Base-by-base conservation (phyloP, 2,888 invertebrate species). In the Drosophila engyochracea region DNA sequence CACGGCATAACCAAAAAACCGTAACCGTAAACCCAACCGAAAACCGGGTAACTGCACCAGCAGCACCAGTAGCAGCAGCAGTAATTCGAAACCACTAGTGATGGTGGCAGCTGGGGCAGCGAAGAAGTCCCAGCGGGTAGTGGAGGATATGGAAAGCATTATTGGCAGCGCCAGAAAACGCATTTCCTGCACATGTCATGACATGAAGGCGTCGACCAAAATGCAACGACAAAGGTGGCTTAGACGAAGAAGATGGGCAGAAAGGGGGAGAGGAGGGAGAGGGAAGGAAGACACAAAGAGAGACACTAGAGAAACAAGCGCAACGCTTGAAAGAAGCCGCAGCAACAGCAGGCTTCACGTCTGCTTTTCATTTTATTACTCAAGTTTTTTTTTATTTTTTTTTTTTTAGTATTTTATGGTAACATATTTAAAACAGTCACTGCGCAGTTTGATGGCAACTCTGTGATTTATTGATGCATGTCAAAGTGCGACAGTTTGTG, bases 181-280 rank as follows among this genome's bases (percentile, higher is more conserved):
- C 86, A 86, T 86, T 86, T 86, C 86, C 86, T 89, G 90, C 90
- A 84, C 87, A 81, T 90, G 86, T 86, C 86, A 90, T 61, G 84
- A 81, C 76, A 83, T 72, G 79, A 76, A 85, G 72, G 39, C 69
- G 67, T 53, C 70, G 65, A 61, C 72, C 49, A 62, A 60, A 77
- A 65, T 65, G 72, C 70, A 76, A 47, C 65, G 55, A 54, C 54
- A 58, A 53, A 49, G 62, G 57, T 53, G 47, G 47, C 47, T 47
- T 16, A 47, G 47, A 47, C 16, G 47, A 4, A 16, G 16, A 16
- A 22, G 25, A 16, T 47, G 28, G 30, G 41, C 55, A 14, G 14
- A 6, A 6, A 10, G 19, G 7, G 7, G 3, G 39, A 3, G 37
- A 6, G 2, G 16, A 6, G 10, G 16, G 28, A 0, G 19, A 10